Base-by-base conservation (phyloP, 2,888 invertebrate species). In the Napeogenes sylphis region DNA sequence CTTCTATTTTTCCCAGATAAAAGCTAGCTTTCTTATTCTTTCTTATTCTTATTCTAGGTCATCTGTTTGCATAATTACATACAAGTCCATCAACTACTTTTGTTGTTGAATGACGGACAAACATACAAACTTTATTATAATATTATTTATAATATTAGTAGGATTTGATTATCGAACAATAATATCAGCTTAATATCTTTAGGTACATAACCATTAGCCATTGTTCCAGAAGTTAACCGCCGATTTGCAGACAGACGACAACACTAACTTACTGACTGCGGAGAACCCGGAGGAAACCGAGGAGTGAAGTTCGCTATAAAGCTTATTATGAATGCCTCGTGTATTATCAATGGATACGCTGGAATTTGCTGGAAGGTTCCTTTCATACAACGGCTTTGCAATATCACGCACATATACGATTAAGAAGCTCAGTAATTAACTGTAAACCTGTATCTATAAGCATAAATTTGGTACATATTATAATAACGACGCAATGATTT, bases 271-370 rank as follows among this genome's bases (percentile, higher is more conserved):
- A 67, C 75, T 91, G 73, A 86, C 89, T 45, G 89, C 90, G 3
- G 91, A 91, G 70, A 90, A 88, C 73, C 82, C 84, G 10, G 91
- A 91, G 62, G 91, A 91, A 55, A 80, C 75, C 32, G 90, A 90
- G 70, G 90, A 89, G 80, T 87, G 79, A 85, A 61, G 84, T 82
- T 83, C 82, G 69, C 77, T 77, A 56, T 73, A 66, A 71, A 66
- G 73, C 70, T 72, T 71, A 73, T 71, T 71, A 72, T 64, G 73
- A 77, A 80, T 77, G 81, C 78, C 81, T 80, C 71, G 68, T 81
- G 81, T 83, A 80, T 79, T 64, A 59, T 51, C 59, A 58, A 63
- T 58, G 46, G 56, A 54, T 53, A 59, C 47, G 56, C 42, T 57
- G 38, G 30, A 59, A 51, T 59, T 32, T 33, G 46, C 58, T 38